Evolutionary conservation across 1,140 invertebrate genomes (phyloP).

Genomic region (Magallana gigas): DNA sequence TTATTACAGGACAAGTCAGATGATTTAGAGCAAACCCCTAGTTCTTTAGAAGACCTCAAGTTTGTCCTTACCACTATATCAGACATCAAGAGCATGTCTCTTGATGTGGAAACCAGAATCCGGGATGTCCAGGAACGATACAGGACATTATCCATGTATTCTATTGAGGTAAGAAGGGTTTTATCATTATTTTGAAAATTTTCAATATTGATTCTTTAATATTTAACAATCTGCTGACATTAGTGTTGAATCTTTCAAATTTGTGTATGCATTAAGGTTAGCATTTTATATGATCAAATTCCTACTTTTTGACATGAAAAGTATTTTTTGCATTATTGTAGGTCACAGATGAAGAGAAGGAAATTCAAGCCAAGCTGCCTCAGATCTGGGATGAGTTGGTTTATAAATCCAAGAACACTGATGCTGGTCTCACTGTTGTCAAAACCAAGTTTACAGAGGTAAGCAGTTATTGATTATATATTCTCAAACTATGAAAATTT

Average conservation of each 20-base stretch:
- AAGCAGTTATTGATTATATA: neutral
- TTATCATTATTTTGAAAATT: too few relatives aligned
- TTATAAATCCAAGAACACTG: conserved; percentile 78
- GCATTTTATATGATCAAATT: neutral
- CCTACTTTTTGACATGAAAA: too few relatives aligned
- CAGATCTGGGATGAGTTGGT: conserved; percentile 78
- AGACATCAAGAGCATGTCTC: conserved; percentile 85
- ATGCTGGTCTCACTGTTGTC: conserved; percentile 78
- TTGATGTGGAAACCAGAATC: conserved; percentile 85
- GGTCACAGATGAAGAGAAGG: conserved; percentile 75
- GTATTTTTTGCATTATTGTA: conserved; percentile 41
- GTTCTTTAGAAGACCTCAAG: conserved; percentile 89
- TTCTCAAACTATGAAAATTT: neutral
- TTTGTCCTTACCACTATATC: conserved; percentile 89
- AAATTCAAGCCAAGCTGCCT: conserved; percentile 70
- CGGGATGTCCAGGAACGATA: conserved; percentile 84
- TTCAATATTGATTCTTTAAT: too few relatives aligned
- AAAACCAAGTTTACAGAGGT: conserved; percentile 86
- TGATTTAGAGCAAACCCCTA: conserved; percentile 79
- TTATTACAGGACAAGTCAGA: conserved; percentile 75
- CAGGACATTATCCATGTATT: conserved; percentile 77
- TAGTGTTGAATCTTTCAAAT: neutral
- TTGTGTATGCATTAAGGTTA: too few relatives aligned
- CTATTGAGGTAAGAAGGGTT: conserved; percentile 69
- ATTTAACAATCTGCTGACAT: too few relatives aligned